phyloP scores from a whole-genome alignment of 1,140 invertebrate genomes.

The Diorhabda elongata region DNA sequence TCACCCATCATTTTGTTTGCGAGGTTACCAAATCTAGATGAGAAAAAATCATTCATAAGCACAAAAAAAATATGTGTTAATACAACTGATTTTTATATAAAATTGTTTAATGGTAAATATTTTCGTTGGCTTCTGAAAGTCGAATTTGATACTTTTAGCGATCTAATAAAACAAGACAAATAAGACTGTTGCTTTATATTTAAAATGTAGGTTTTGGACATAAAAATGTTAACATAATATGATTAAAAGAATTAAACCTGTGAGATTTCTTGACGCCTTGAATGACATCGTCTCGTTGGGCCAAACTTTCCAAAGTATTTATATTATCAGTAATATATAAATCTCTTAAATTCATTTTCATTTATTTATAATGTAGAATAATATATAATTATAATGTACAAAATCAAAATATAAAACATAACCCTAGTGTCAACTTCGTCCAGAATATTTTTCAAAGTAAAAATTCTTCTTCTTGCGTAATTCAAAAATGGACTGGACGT shows the following conservation, averaged over 20 bases:
- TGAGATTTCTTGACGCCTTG: not conserved
- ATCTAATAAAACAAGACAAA: not conserved
- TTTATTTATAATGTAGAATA: not conserved
- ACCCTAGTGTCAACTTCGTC: too few species aligned
- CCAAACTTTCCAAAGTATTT: not conserved
- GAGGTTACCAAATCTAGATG: slow-evolving; percentile 4
- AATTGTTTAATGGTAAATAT: not conserved
- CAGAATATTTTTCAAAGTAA: too few species aligned
- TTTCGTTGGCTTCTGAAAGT: not conserved
- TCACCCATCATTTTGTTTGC: slow-evolving; percentile 8
- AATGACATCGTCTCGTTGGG: not conserved
- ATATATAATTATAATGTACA: too few species aligned
- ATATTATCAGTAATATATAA: not conserved
- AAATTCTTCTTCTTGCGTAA: too few species aligned
- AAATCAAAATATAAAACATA: too few species aligned
- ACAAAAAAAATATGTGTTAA: not conserved
- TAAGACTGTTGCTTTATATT: not conserved
- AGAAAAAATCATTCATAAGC: not conserved
- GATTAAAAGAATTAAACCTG: not conserved
- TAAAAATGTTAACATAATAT: not conserved
- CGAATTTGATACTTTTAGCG: not conserved
- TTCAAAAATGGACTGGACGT: too few species aligned
- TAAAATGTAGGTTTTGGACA: not conserved
- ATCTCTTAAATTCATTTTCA: not conserved
- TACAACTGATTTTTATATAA: not conserved